Evolutionary conservation across 2,113 vertebrate species (phyloP).

Genomic region (Megalops atlanticus): DNA sequence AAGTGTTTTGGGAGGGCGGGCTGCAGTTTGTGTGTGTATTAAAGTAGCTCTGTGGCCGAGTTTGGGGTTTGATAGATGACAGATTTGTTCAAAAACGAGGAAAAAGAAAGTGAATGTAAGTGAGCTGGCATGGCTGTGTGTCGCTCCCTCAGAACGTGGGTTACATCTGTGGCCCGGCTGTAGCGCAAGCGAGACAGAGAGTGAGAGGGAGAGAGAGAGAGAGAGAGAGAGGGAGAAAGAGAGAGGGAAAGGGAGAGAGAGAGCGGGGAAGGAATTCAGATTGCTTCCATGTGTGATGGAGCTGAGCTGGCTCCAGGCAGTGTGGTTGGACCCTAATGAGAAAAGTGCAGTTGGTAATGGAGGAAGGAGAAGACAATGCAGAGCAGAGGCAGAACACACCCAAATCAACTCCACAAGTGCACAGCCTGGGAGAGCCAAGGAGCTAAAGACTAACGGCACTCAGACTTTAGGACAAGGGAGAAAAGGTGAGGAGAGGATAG

Average conservation of each 20-base stretch:
- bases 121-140: constrained; percentile 5
- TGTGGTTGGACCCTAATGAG: constrained; percentile 73
- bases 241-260: constrained; percentile 47
- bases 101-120: constrained; percentile 5
- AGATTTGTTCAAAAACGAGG: neutral
- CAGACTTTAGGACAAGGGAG: constrained; percentile 26
- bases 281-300: constrained; percentile 74
- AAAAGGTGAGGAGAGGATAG: constrained; percentile 30
- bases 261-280: constrained; percentile 60
- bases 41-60: constrained; percentile 6
- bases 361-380: constrained; percentile 51
- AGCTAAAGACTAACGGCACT: neutral
- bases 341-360: constrained; percentile 69
- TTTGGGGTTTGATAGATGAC: constrained; percentile 6
- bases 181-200: constrained; percentile 7
- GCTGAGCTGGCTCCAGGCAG: constrained; percentile 63
- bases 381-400: neutral
- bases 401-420: constrained; percentile 18
- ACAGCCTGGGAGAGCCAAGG: neutral
- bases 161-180: constrained; percentile 23
- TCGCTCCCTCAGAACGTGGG: neutral
- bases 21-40: neutral
- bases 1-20: neutral
- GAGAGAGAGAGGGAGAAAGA: constrained; percentile 41
- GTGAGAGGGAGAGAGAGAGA: constrained; percentile 22